These are phyloP conservation scores for Slavum lentiscoides DNA, from an alignment of 2,888 invertebrate genomes.

Conservation along the genomic window DNA sequence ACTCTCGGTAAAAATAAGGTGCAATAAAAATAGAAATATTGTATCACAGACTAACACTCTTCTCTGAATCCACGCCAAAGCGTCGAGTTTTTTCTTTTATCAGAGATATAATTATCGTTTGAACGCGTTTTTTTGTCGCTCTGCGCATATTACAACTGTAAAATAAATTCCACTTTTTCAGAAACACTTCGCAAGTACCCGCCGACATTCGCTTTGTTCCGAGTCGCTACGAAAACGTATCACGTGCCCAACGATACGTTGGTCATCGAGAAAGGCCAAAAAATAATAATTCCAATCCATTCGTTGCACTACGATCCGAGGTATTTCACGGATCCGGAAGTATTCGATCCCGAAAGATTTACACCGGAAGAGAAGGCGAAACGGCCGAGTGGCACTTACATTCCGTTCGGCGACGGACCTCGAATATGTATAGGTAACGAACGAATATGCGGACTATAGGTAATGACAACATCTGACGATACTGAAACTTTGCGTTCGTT, in stretches of 20 bases:
- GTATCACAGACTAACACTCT: too few relatives aligned
- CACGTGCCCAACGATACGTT: conserved; percentile 62
- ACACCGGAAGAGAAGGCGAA: conserved; percentile 63
- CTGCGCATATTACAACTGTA: too few relatives aligned
- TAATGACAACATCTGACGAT: too few relatives aligned
- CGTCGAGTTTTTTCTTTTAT: too few relatives aligned
- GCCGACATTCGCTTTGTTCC: conserved; percentile 63
- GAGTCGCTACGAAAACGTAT: conserved; percentile 64
- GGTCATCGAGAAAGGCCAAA: conserved; percentile 63
- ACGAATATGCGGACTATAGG: background rate
- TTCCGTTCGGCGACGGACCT: conserved; percentile 61
- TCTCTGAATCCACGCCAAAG: too few relatives aligned
- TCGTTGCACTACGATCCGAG: conserved; percentile 66
- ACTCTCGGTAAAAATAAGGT: too few relatives aligned
- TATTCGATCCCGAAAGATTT: conserved; percentile 67
- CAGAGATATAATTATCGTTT: too few relatives aligned
- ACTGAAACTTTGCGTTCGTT: background rate
- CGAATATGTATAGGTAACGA: conserved; percentile 60
- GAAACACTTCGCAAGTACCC: conserved; percentile 68
- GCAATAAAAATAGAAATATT: too few relatives aligned
- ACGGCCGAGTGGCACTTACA: conserved; percentile 62
- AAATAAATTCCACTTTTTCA: conserved; percentile 55
- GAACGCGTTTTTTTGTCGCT: too few relatives aligned
- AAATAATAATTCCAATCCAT: conserved; percentile 64
- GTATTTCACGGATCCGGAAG: conserved; percentile 65